Percentiles rank a stretch among this genome's conserved stretches.
phyloP scores from a whole-genome alignment of 1,140 invertebrate genomes.

The Ylistrum balloti region DNA sequence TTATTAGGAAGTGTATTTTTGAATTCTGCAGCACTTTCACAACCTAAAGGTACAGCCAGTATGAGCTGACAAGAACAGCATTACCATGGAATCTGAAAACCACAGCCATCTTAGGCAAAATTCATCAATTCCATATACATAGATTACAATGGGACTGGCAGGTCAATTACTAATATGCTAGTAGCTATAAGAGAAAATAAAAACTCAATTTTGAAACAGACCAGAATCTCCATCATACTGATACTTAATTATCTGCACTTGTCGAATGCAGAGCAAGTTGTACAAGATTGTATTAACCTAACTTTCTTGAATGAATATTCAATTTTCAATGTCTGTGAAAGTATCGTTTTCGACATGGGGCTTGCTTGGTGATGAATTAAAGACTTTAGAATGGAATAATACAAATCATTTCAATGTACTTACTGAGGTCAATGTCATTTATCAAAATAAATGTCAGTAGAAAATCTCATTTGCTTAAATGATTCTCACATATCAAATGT shows the following conservation, averaged over 20 bases:
- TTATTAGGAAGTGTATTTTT: slow-evolving; percentile 20
- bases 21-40: not conserved
- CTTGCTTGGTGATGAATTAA: slow-evolving; percentile 19
- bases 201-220: slow-evolving; percentile 39
- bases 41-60: not conserved
- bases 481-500: slow-evolving; percentile 4
- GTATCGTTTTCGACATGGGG: not conserved
- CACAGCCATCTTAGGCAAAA: not conserved
- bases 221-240: not conserved
- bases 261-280: slow-evolving; percentile 24
- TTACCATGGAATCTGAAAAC: not conserved
- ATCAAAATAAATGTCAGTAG: slow-evolving; percentile 12
- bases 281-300: slow-evolving; percentile 12
- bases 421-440: slow-evolving; percentile 22
- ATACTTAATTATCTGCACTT: slow-evolving; percentile 39
- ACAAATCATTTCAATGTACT: slow-evolving; percentile 20
- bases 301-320: not conserved
- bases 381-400: slow-evolving; percentile 2
- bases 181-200: slow-evolving; percentile 30
- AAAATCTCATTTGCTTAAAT: not conserved
- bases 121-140: slow-evolving; percentile 8
- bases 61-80: not conserved
- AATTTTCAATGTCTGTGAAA: slow-evolving; percentile 8
- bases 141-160: slow-evolving; percentile 10
- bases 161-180: slow-evolving; percentile 35